Conservation (phyloP, 2,888 invertebrate species). For the Gortyna flavago region DNA sequence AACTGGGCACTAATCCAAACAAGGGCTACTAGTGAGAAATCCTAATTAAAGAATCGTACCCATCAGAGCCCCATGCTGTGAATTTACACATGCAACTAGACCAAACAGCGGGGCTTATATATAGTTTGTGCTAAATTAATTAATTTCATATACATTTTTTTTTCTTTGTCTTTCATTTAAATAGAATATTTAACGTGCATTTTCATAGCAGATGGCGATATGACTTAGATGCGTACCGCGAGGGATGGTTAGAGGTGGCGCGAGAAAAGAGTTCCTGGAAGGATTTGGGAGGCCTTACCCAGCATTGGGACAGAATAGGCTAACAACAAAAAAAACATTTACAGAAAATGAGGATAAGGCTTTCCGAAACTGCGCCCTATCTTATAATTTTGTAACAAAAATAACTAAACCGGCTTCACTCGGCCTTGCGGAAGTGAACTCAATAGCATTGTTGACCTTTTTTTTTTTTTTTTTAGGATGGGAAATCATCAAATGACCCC, state of each 20-base stretch:
- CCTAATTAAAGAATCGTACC: neutral
- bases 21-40: neutral
- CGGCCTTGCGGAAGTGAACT: constrained; percentile 24
- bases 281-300: too few species aligned
- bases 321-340: neutral
- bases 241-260: neutral
- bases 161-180: neutral
- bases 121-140: too few species aligned
- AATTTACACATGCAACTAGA: neutral
- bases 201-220: neutral
- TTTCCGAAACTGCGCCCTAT: neutral
- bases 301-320: neutral
- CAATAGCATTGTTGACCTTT: constrained; percentile 40
- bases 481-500: too few species aligned
- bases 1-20: too few species aligned
- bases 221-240: neutral
- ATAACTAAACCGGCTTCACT: neutral
- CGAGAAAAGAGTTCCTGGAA: too few species aligned
- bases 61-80: too few species aligned
- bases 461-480: too few species aligned
- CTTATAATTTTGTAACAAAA: neutral
- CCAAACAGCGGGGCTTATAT: neutral
- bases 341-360: neutral
- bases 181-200: neutral
- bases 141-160: neutral